Evolutionary conservation across 2,888 invertebrate species (phyloP), one percentile per base, ranked within the genome.

Genomic region (Leucozona laternaria): DNA sequence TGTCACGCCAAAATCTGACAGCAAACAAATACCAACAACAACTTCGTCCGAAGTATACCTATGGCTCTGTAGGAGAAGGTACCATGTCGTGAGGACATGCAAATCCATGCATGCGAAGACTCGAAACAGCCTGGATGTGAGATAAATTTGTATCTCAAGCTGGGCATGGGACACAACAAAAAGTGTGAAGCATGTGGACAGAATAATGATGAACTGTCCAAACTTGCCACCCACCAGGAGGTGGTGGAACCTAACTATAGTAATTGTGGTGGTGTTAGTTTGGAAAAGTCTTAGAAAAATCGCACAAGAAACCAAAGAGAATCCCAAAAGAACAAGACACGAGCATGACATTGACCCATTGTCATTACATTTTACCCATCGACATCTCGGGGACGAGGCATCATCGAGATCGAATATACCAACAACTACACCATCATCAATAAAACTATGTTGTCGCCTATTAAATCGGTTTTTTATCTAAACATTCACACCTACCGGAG

Each of bases 1-100:
- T 86, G 86, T 86, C 86, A 82, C 82, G 82, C 86, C 82, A 86
- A 79, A 82, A 86, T 81, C 68, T 85, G 85, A 85, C 85, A 81
- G 72, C 60, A 72, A 50, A 64, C 45, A 45, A 79, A 68, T 22
- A 70, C 66, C 43, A 70, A 70, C 70, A 62, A 58, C 79, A 48
- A 76, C 78, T 45, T 82, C 70, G 25, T 53, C 25, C 25, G 53
- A 53, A 53, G 25, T 1, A 10, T 10, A 4, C 1, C 53, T 25
- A 53, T 53, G 22, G 1, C 25, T 53, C 15, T 53, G 2, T 22
- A 25, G 53, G 15, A 15, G n/a, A 53, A 53, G 79, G 60, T 31
- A 40, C 34, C 70, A 78, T 82, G 82, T 86, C 86, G 86, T 86
- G 86, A 73, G 78, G 86, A 86, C 86, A 86, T 86, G 86, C 86